phyloP scores from a whole-genome alignment of 1,140 invertebrate genomes.

The Cecropterus lyciades region DNA sequence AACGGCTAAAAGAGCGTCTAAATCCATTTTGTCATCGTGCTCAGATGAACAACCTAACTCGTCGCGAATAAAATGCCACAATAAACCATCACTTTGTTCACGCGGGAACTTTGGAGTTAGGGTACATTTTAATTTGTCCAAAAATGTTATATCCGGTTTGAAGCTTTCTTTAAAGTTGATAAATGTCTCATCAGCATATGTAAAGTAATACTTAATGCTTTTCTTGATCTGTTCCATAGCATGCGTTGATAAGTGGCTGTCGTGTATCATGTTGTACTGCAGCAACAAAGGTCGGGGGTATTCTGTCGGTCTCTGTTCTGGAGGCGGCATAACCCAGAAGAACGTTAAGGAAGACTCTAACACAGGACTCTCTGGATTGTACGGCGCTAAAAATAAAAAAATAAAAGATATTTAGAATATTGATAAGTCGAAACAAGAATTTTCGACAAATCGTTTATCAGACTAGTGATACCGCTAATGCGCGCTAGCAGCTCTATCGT shows the following conservation, averaged over 20 bases:
- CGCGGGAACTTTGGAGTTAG: constrained; percentile 87
- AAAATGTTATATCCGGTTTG: constrained; percentile 89
- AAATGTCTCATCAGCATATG: constrained; percentile 89
- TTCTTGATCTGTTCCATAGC: constrained; percentile 94
- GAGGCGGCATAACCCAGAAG: constrained; percentile 97
- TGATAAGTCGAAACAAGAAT: too few species aligned
- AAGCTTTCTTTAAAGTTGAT: constrained; percentile 92
- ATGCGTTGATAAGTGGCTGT: constrained; percentile 92
- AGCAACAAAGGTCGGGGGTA: constrained; percentile 96
- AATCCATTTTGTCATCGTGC: constrained; percentile 84
- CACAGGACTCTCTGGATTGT: constrained; percentile 91
- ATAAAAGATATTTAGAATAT: constrained; percentile 14
- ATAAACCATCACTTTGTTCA: constrained; percentile 86
- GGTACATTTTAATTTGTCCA: constrained; percentile 91
- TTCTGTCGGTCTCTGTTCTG: constrained; percentile 95
- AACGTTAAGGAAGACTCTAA: constrained; percentile 93
- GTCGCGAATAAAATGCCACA: constrained; percentile 87
- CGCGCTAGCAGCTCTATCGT: too few species aligned
- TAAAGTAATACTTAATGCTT: constrained; percentile 92
- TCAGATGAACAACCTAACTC: constrained; percentile 83
- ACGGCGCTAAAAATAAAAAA: constrained; percentile 90
- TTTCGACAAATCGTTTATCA: too few species aligned
- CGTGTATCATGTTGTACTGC: constrained; percentile 93
- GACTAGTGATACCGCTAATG: too few species aligned
- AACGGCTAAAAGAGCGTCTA: constrained; percentile 82